Evolutionary conservation across 2,888 invertebrate genomes (phyloP), one percentile per base, ranked within the genome.

Genomic region (Hemistola chrysoprasaria): DNA sequence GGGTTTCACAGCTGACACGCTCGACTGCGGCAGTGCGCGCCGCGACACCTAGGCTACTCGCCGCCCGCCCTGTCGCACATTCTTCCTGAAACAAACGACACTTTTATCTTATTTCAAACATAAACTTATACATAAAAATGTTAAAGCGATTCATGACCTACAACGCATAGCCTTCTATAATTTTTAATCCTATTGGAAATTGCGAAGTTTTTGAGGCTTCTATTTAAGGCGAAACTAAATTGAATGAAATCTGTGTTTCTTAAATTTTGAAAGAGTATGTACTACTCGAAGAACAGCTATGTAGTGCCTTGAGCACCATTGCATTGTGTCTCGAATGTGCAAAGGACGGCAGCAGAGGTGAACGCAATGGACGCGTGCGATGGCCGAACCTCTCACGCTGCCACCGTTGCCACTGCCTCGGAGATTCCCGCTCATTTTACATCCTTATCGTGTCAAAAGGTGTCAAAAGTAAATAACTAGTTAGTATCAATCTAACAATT

Each of bases 371-470:
- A 71, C 64, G 79, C 77, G 75, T 70, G 80, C 72, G 65, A 87
- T 86, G 87, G 85, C 86, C 73, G 70, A 78, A 56, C 69, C 74
- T 59, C 62, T 87, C 47, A 80, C 75, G 59, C 78, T 88, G 63
- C 88, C 88, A 56, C 84, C 83, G 53, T 65, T 87, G 64, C 87
- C 86, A 44, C 59, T 58, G 45, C 80, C 80, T 31, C 72, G 81
- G 64, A 71, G 76, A 53, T 78, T 76, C 46, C 77, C 78, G 29
- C 50, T 86, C 9, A 68, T 65, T 42, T 67, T 82, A 44, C 85
- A 87, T 63, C 88, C 87, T 16, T 87, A 82, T 68, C 72, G 71
- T 64, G 44, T 76, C 62, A 81, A 76, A 78, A 86, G 87, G 86
- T 85, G 67, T 63, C 55, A 62, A 48, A 26, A 8, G 22, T 32